phyloP scores from a whole-genome alignment of 2,888 invertebrate species.

The Tanypteryx hageni region DNA sequence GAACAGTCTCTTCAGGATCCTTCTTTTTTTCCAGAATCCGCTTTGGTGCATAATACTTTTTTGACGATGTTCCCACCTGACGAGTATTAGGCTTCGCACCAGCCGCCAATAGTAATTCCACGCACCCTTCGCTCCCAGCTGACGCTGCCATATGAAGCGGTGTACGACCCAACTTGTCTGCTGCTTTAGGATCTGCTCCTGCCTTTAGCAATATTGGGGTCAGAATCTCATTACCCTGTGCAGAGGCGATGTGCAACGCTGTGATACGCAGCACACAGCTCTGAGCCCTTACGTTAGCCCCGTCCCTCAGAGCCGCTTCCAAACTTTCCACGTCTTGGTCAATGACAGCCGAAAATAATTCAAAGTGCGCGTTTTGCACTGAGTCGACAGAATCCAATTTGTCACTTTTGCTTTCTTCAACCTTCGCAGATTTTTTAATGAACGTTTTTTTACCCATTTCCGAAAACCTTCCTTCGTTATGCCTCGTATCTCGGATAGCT shows the following conservation, averaged over 20 bases:
- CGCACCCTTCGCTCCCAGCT: slow-evolving; percentile 74
- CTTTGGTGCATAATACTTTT: neutral
- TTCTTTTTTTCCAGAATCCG: neutral
- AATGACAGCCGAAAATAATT: neutral
- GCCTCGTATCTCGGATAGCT: too few relatives aligned
- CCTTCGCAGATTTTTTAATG: too few relatives aligned
- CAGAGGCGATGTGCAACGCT: slow-evolving; percentile 85
- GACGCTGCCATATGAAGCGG: slow-evolving; percentile 73
- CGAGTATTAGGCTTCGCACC: slow-evolving; percentile 69
- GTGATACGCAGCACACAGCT: slow-evolving; percentile 9
- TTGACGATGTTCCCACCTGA: neutral
- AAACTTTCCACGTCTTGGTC: neutral
- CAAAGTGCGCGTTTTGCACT: neutral
- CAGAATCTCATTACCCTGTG: slow-evolving; percentile 87
- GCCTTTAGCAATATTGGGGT: slow-evolving; percentile 83
- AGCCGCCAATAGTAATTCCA: slow-evolving; percentile 75
- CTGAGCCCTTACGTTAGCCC: slow-evolving; percentile 17
- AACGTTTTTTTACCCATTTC: too few relatives aligned
- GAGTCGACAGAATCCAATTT: slow-evolving; percentile 15
- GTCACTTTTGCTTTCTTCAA: neutral
- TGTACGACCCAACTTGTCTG: slow-evolving; percentile 83
- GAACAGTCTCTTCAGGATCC: neutral
- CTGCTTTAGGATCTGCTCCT: slow-evolving; percentile 81
- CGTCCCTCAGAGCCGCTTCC: neutral
- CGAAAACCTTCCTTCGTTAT: too few relatives aligned